phyloP scores from a whole-genome alignment of 2,888 invertebrate species.

The Xanthostigma xanthostigma region DNA sequence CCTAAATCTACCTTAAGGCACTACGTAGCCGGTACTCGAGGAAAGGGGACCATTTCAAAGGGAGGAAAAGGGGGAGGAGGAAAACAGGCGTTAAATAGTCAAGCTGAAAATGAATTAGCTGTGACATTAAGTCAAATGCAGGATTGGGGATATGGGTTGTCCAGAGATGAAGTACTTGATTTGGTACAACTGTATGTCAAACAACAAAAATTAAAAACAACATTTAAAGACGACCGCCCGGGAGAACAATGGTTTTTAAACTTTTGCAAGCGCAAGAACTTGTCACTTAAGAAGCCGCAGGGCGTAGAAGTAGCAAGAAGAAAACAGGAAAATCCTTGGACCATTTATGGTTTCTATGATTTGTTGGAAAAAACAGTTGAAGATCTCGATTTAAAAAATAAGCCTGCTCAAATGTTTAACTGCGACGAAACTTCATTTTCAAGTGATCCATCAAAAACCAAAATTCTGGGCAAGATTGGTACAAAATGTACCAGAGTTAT shows the following conservation, averaged over 20 bases:
- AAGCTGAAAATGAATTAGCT: slow-evolving; percentile 7
- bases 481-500: slow-evolving; percentile 4
- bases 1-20: slow-evolving; percentile 10
- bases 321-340: slow-evolving; percentile 5
- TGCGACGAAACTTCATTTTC: slow-evolving; percentile 7
- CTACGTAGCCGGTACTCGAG: slow-evolving; percentile 7
- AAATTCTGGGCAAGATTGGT: slow-evolving; percentile 7
- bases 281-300: slow-evolving; percentile 9
- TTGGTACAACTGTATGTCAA: slow-evolving; percentile 3
- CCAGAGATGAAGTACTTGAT: slow-evolving; percentile 8
- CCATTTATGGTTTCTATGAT: slow-evolving; percentile 3
- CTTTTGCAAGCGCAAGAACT: slow-evolving; percentile 5
- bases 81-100: slow-evolving; percentile 4
- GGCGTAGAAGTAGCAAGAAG: slow-evolving; percentile 7
- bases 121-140: slow-evolving; percentile 3
- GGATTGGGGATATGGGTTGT: slow-evolving; percentile 9
- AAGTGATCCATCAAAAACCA: slow-evolving; percentile 9
- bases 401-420: slow-evolving; percentile 4
- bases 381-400: slow-evolving; percentile 1
- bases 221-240: slow-evolving; percentile 1
- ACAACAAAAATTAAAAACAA: slow-evolving; percentile 2
- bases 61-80: slow-evolving; percentile 9
- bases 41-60: slow-evolving; percentile 7
- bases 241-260: slow-evolving; percentile 5
- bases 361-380: not conserved